Conservation (phyloP, 2,888 invertebrate species). For the Heliconius erato region DNA sequence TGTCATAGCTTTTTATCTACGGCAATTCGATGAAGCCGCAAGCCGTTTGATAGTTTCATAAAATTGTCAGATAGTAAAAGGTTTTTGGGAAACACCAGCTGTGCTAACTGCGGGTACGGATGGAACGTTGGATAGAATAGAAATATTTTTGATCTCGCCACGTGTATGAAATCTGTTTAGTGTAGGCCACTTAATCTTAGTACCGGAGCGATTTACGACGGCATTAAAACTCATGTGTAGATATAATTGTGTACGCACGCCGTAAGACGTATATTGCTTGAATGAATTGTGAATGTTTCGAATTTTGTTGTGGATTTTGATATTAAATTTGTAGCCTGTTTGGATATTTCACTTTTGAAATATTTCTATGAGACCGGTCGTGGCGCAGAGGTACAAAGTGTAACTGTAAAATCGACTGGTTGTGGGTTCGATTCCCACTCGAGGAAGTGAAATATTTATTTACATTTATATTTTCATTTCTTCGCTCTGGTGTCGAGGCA, state of each 20-base stretch:
- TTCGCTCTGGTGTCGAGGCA: too few species aligned
- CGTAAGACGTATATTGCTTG: not conserved
- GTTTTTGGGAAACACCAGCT: constrained; percentile 33
- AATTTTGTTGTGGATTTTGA: not conserved
- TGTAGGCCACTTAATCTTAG: constrained; percentile 26
- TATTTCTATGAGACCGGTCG: too few species aligned
- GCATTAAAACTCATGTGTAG: constrained; percentile 26
- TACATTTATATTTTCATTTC: too few species aligned
- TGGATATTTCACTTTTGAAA: not conserved
- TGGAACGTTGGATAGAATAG: constrained; percentile 8
- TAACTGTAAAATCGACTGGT: too few species aligned
- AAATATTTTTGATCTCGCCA: constrained; percentile 8
- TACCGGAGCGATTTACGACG: constrained; percentile 30
- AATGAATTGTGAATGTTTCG: not conserved
- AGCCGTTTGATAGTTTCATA: constrained; percentile 23
- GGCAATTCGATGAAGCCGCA: constrained; percentile 20
- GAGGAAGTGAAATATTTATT: too few species aligned
- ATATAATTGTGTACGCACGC: constrained; percentile 31
- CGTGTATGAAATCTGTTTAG: constrained; percentile 37
- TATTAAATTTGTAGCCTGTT: not conserved
- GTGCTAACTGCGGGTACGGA: constrained; percentile 25
- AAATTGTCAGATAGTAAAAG: constrained; percentile 25
- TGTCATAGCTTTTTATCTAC: constrained; percentile 21
- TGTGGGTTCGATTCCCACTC: too few species aligned
- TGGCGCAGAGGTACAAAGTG: not conserved